Evolutionary conservation across 2,888 invertebrate species (phyloP).

Genomic region (Tiliacea aurago): DNA sequence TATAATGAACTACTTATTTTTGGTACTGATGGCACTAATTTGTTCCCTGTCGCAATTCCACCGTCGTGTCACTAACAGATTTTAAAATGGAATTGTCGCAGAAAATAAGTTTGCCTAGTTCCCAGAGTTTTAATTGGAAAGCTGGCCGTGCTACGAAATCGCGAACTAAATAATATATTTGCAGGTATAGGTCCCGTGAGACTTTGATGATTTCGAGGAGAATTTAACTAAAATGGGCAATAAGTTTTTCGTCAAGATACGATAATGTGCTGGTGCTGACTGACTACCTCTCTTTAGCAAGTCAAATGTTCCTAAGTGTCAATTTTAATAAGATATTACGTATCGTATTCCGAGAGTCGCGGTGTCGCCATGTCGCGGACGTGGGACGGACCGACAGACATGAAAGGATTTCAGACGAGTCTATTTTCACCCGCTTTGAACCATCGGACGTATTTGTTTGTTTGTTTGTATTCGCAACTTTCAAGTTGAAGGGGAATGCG

Average conservation of each 20-base stretch:
- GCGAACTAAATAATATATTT: constrained; percentile 37
- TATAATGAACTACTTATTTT: constrained; percentile 48
- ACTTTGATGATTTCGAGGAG: constrained; percentile 45
- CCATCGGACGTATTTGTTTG: constrained; percentile 76
- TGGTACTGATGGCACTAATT: constrained; percentile 42
- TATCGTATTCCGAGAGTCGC: constrained; percentile 65
- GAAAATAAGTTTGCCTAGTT: constrained; percentile 52
- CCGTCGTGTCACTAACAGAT: constrained; percentile 48
- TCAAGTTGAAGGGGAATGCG: constrained; percentile 76
- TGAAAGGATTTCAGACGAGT: constrained; percentile 87
- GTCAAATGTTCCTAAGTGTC: constrained; percentile 42
- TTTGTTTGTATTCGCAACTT: constrained; percentile 88
- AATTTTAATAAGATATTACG: constrained; percentile 66
- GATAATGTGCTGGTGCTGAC: constrained; percentile 37
- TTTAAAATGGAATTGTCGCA: constrained; percentile 56
- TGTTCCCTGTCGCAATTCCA: constrained; percentile 35
- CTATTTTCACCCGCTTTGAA: constrained; percentile 89
- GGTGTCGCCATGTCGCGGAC: constrained; percentile 77
- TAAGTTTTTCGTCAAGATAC: constrained; percentile 47
- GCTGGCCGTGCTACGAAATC: constrained; percentile 10
- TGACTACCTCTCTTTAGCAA: constrained; percentile 28
- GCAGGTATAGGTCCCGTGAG: constrained; percentile 11
- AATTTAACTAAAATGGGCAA: constrained; percentile 38
- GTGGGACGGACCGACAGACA: constrained; percentile 79
- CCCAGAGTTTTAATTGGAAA: constrained; percentile 55